Conservation (phyloP, 2,113 vertebrate species). For the Psettodes erumei region DNA sequence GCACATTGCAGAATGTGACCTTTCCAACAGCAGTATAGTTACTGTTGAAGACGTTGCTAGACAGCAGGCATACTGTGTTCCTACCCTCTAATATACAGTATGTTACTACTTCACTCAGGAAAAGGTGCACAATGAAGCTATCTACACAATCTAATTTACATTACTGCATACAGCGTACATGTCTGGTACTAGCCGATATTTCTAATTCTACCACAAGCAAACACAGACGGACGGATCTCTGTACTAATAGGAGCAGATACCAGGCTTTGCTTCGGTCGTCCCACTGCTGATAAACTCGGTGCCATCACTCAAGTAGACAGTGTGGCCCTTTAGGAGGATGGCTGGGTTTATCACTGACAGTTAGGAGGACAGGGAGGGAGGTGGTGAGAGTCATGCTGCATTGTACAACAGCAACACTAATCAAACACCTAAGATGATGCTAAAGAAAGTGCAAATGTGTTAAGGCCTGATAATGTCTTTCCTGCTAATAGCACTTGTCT, state of each 20-base stretch:
- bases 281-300: conserved; percentile 38
- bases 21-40: not conserved
- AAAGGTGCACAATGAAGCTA: not conserved
- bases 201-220: conserved; percentile 17
- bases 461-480: conserved; percentile 23
- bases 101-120: not conserved
- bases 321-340: conserved; percentile 17
- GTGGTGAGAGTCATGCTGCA: conserved; percentile 8
- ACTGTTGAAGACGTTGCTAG: not conserved
- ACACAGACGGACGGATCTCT: conserved; percentile 15
- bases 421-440: conserved; percentile 21
- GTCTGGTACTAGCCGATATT: not conserved
- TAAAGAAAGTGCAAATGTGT: conserved; percentile 27
- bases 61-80: not conserved
- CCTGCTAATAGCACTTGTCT: not conserved
- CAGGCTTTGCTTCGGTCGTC: conserved; percentile 13
- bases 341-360: conserved; percentile 50
- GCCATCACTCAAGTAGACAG: conserved; percentile 46
- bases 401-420: conserved; percentile 18
- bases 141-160: conserved; percentile 7
- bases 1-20: not conserved
- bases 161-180: not conserved
- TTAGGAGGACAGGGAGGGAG: conserved; percentile 21
- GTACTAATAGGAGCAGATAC: conserved; percentile 1
- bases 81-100: not conserved